These are phyloP conservation scores for Brachyhypopomus occidentalis DNA, from an alignment of 2,113 vertebrate genomes.

Conservation along the genomic window DNA sequence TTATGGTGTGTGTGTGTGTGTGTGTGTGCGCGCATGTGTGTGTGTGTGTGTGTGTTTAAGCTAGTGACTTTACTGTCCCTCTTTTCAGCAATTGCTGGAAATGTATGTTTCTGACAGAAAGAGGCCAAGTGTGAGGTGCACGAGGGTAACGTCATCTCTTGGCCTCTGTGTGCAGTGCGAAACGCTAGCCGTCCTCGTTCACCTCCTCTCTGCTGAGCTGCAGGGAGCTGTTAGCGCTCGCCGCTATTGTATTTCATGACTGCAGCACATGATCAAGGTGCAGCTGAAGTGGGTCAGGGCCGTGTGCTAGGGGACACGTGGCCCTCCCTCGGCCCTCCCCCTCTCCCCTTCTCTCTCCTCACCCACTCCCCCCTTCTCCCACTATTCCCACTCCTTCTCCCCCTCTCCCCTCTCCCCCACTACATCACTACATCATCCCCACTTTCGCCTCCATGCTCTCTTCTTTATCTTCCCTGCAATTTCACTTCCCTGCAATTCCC, in stretches of 20 bases:
- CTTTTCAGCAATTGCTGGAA: constrained; percentile 43
- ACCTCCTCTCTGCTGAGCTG: constrained; percentile 12
- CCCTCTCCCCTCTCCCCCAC: not conserved
- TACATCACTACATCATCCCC: not conserved
- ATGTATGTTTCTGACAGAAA: constrained; percentile 30
- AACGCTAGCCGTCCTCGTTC: constrained; percentile 30
- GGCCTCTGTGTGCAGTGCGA: constrained; percentile 33
- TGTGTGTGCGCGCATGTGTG: constrained; percentile 6
- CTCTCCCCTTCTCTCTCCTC: not conserved
- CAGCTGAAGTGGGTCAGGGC: constrained; percentile 36
- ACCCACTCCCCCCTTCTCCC: not conserved
- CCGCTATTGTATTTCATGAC: constrained; percentile 42
- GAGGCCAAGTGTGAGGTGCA: constrained; percentile 17
- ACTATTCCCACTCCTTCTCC: too few species aligned
- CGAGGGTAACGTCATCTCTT: constrained; percentile 39
- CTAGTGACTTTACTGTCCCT: constrained; percentile 10
- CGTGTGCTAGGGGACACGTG: not conserved
- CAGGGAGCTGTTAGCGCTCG: not conserved
- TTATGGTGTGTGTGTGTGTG: constrained; percentile 39
- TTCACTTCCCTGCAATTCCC: too few species aligned
- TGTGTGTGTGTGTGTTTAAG: constrained; percentile 1
- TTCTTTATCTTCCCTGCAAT: too few species aligned
- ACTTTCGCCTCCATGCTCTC: too few species aligned
- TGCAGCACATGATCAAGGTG: constrained; percentile 14
- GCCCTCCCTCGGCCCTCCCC: not conserved